phyloP scores from a whole-genome alignment of 2,113 vertebrate genomes.

The Plectropomus leopardus region DNA sequence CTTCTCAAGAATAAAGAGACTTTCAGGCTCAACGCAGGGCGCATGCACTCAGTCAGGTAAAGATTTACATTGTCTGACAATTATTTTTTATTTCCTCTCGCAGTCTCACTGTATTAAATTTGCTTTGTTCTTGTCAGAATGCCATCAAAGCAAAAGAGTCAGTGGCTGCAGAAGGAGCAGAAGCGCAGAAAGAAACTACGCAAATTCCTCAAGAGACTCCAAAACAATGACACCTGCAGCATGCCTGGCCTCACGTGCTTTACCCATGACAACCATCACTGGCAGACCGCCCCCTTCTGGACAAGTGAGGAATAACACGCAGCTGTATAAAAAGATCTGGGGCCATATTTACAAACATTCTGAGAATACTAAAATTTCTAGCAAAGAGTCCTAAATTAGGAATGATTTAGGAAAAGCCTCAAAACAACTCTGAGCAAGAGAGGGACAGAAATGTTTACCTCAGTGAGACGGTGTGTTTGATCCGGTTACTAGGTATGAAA shows the following conservation, averaged over 20 bases:
- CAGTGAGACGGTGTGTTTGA: too few relatives aligned
- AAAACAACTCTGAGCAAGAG: too few relatives aligned
- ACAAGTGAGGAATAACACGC: conserved; percentile 86
- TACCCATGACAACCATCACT: conserved; percentile 99
- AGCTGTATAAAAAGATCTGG: not conserved
- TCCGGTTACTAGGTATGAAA: too few relatives aligned
- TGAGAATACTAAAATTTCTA: too few relatives aligned
- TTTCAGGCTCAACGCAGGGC: conserved; percentile 85
- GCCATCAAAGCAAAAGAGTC: conserved; percentile 89
- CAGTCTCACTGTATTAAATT: not conserved
- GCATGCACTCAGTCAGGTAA: conserved; percentile 90
- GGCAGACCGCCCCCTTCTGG: conserved; percentile 97
- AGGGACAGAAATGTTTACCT: too few relatives aligned
- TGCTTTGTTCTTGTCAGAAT: conserved; percentile 79
- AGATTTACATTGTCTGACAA: not conserved
- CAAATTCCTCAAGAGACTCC: conserved; percentile 94
- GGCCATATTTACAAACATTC: too few relatives aligned
- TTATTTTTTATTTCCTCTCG: not conserved
- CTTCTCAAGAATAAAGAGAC: conserved; percentile 87
- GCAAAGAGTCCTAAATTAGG: too few relatives aligned
- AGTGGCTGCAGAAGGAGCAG: conserved; percentile 93
- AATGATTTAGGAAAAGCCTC: too few relatives aligned
- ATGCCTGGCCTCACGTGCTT: conserved; percentile 98
- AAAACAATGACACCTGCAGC: conserved; percentile 96
- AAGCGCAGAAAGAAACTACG: conserved; percentile 95